A percentile compares a stretch with the other conserved stretches of the same genome.
Conservation (phyloP, 2,888 invertebrate genomes). For the Drosophila borealis region DNA sequence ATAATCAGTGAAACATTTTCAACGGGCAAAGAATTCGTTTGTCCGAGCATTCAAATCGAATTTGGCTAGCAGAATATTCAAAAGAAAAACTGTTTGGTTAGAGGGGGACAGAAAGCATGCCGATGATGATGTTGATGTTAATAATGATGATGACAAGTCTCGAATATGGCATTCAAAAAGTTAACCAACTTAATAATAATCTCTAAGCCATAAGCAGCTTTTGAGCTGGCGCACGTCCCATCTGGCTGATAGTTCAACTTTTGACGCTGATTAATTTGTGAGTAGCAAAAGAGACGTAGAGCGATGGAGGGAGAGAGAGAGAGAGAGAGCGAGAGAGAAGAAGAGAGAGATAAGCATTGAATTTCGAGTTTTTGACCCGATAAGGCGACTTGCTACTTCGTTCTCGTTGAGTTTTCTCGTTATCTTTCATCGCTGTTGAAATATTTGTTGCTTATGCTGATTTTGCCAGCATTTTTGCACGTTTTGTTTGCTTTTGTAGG, state of each 20-base stretch:
- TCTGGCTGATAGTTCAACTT: slow-evolving; percentile 51
- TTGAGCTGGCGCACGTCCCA: slow-evolving; percentile 40
- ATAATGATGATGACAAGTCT: slow-evolving; percentile 14
- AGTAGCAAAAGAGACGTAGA: background rate
- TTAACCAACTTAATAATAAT: slow-evolving; percentile 59
- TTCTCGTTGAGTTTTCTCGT: background rate
- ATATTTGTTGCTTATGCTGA: slow-evolving; percentile 16
- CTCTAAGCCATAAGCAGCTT: slow-evolving; percentile 26
- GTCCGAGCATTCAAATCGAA: slow-evolving; percentile 26
- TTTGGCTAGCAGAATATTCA: background rate
- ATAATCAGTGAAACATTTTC: slow-evolving; percentile 35
- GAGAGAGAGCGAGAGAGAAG: background rate
- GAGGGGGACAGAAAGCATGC: too few species aligned
- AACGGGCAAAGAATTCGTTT: background rate
- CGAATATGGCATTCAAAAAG: slow-evolving; percentile 35
- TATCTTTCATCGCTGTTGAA: slow-evolving; percentile 34
- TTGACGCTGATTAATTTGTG: slow-evolving; percentile 52
- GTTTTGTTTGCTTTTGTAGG: slow-evolving; percentile 34
- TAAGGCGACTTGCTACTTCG: slow-evolving; percentile 18
- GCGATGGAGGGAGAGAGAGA: background rate
- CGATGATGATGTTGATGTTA: background rate
- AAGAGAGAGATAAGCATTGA: slow-evolving; percentile 26
- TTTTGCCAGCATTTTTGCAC: slow-evolving; percentile 45
- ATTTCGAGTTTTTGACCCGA: slow-evolving; percentile 35
- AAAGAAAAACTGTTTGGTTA: background rate